Evolutionary conservation across 2,888 invertebrate species (phyloP).

Genomic region (Saturnia pavonia): DNA sequence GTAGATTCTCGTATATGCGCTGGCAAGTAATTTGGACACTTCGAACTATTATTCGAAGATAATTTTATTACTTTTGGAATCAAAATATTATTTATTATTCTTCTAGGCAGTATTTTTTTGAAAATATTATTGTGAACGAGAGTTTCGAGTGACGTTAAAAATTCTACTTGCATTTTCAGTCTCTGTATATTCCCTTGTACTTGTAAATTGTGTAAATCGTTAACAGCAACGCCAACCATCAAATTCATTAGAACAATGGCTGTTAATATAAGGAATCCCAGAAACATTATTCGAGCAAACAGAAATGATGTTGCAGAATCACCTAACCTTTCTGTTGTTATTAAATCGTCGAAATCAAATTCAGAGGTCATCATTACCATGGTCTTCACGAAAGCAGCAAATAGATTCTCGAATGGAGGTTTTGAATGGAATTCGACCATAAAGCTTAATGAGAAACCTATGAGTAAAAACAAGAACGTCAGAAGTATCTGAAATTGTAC

Average conservation of each 20-base stretch:
- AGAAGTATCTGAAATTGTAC: conserved; percentile 69
- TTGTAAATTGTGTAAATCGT: conserved; percentile 57
- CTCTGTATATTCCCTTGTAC: conserved; percentile 55
- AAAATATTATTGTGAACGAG: conserved; percentile 7
- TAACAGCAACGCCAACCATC: conserved; percentile 62
- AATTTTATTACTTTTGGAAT: neutral
- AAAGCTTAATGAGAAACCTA: conserved; percentile 81
- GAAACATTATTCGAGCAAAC: conserved; percentile 36
- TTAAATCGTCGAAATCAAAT: conserved; percentile 76
- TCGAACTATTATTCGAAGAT: neutral
- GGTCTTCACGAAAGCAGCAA: conserved; percentile 79
- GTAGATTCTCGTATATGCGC: neutral
- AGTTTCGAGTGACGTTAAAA: conserved; percentile 44
- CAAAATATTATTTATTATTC: neutral
- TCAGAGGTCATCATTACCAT: conserved; percentile 84
- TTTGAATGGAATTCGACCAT: conserved; percentile 79
- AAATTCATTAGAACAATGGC: conserved; percentile 62
- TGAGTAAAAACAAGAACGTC: conserved; percentile 70
- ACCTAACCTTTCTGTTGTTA: conserved; percentile 45
- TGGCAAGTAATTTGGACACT: neutral
- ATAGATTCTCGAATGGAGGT: conserved; percentile 75
- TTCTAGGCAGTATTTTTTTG: neutral
- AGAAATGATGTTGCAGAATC: neutral
- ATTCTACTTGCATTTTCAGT: conserved; percentile 56
- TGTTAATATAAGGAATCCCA: conserved; percentile 54